phyloP scores from a whole-genome alignment of 2,797 vertebrate genomes.

The Distichodus sexfasciatus region DNA sequence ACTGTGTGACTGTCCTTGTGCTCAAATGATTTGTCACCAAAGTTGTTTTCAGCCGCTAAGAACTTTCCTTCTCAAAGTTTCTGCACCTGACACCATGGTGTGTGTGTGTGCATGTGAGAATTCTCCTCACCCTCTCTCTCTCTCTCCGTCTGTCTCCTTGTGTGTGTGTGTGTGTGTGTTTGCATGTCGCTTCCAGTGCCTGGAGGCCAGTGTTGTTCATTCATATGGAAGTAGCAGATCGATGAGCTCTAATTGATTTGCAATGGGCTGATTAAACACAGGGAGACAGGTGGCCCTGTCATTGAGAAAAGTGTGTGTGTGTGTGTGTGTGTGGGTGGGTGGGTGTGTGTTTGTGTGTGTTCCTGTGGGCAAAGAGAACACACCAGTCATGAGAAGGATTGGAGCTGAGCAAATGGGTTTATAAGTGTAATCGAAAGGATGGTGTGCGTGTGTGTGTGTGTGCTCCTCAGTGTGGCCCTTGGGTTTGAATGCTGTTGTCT shows the following conservation, averaged over 20 bases:
- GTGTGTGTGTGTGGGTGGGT: conserved; percentile 17
- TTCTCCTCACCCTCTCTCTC: too few relatives aligned
- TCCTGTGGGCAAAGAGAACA: conserved; percentile 23
- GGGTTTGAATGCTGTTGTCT: not conserved
- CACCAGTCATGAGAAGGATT: conserved; percentile 11
- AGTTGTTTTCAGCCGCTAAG: conserved; percentile 42
- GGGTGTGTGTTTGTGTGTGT: not conserved
- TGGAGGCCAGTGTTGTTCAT: conserved; percentile 38
- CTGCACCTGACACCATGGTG: not conserved
- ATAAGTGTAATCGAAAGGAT: not conserved
- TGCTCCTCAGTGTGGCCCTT: not conserved
- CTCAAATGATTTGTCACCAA: conserved; percentile 57
- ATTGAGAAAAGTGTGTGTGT: conserved; percentile 35
- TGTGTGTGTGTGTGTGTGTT: conserved; percentile 25
- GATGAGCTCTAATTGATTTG: conserved; percentile 56
- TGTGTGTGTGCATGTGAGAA: conserved; percentile 6
- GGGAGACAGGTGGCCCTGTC: conserved; percentile 38
- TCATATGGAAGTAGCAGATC: conserved; percentile 42
- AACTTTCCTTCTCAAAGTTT: conserved; percentile 51
- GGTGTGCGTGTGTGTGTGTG: conserved; percentile 33
- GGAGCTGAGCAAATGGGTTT: conserved; percentile 19
- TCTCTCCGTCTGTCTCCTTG: too few relatives aligned
- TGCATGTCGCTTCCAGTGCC: conserved; percentile 18
- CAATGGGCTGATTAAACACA: conserved; percentile 46
- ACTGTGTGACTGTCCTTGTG: conserved; percentile 52